phyloP scores from a whole-genome alignment of 2,797 vertebrate species.

The Onychomys torridus region DNA sequence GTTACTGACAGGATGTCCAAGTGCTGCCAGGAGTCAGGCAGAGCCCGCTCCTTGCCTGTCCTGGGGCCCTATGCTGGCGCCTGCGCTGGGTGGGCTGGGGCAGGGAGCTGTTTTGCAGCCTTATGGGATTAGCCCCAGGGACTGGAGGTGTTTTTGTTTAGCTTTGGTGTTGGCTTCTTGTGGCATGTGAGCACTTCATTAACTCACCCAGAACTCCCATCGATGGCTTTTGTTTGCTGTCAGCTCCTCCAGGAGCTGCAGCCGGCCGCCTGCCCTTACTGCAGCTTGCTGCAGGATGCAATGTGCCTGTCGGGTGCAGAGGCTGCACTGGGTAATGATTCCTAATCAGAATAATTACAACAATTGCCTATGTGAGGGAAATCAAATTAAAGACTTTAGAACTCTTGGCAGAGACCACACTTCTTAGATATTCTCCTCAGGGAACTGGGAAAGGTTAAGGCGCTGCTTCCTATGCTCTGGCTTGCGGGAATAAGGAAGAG shows the following conservation, averaged over 20 bases:
- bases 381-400: conserved; percentile 88
- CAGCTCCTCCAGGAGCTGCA: conserved; percentile 84
- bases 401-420: conserved; percentile 81
- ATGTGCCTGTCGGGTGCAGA: conserved; percentile 84
- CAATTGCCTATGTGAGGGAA: conserved; percentile 86
- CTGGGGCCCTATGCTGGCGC: not conserved
- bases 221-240: conserved; percentile 87
- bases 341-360: conserved; percentile 89
- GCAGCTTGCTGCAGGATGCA: conserved; percentile 78
- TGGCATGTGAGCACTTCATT: conserved; percentile 89
- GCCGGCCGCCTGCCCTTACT: conserved; percentile 62
- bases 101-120: conserved; percentile 6
- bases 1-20: conserved; percentile 88
- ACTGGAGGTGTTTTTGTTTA: conserved; percentile 83
- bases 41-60: conserved; percentile 11
- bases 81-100: not conserved
- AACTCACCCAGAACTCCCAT: conserved; percentile 85
- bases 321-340: conserved; percentile 86
- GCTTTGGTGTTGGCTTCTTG: conserved; percentile 84
- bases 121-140: conserved; percentile 52
- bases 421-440: conserved; percentile 76
- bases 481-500: conserved; percentile 51
- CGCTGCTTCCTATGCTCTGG: conserved; percentile 10
- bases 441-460: conserved; percentile 79
- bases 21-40: conserved; percentile 76